These are phyloP conservation scores for Mycetomoellerius zeteki DNA, from an alignment of 1,140 invertebrate species.

Conservation along the genomic window DNA sequence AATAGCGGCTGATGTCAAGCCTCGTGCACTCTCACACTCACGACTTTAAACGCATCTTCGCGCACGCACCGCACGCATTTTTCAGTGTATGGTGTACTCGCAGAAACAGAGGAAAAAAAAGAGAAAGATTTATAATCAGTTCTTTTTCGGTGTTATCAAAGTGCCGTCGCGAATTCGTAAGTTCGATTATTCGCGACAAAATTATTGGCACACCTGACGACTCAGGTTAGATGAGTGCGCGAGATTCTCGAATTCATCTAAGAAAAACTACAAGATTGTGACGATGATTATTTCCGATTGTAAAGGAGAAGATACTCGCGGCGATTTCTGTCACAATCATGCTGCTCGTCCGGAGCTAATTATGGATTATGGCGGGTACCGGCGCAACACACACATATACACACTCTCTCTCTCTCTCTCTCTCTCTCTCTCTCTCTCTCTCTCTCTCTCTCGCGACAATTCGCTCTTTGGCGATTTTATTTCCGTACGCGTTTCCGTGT, in stretches of 20 bases:
- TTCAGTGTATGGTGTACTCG: not conserved
- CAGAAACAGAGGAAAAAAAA: not conserved
- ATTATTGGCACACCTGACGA: not conserved
- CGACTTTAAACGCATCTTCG: conserved; percentile 1
- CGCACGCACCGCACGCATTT: conserved; percentile 22
- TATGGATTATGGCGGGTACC: conserved; percentile 33
- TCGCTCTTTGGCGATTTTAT: conserved; percentile 52
- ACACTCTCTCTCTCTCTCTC: too few species aligned
- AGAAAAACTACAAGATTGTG: not conserved
- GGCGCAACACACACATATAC: not conserved
- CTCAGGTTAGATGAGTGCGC: too few species aligned
- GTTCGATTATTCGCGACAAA: not conserved
- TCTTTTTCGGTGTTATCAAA: not conserved
- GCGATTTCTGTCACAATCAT: not conserved
- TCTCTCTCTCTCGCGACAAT: conserved; percentile 44
- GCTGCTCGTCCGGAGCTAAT: conserved; percentile 13
- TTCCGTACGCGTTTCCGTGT: conserved; percentile 62
- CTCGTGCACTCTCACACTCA: conserved; percentile 55
- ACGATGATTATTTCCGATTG: not conserved
- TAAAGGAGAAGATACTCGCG: not conserved
- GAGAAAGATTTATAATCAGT: not conserved
- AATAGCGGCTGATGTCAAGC: conserved; percentile 86
- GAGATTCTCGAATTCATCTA: not conserved
- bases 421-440: too few species aligned
- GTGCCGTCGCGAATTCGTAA: not conserved